These are phyloP conservation scores for Anagyrus pseudococci DNA, from an alignment of 2,888 invertebrate genomes.

Conservation along the genomic window DNA sequence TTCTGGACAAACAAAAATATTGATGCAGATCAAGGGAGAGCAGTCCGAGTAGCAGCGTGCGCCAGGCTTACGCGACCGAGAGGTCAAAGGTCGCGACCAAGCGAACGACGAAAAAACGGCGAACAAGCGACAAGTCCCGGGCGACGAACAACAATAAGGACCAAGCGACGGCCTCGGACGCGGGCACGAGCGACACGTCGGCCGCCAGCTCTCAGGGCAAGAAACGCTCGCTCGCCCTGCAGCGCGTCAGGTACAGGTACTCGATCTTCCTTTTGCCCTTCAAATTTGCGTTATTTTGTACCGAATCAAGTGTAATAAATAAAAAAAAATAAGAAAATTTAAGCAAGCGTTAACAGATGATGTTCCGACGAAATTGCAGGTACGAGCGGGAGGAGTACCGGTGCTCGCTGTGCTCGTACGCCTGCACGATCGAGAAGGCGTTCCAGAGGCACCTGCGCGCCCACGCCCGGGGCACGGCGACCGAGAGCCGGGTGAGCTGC, in stretches of 20 bases:
- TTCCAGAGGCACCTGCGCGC: conserved; percentile 64
- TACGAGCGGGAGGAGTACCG: conserved; percentile 66
- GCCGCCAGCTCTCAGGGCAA: conserved; percentile 49
- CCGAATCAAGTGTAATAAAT: no score
- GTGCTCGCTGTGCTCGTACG: conserved; percentile 65
- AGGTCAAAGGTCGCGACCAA: not conserved
- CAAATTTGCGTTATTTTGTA: no score
- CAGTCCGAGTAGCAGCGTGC: conserved; percentile 24
- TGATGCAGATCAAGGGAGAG: conserved; percentile 37
- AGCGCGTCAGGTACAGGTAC: conserved; percentile 63
- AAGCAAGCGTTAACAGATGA: no score
- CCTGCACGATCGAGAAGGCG: conserved; percentile 67
- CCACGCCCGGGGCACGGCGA: conserved; percentile 60
- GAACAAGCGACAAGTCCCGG: not conserved
- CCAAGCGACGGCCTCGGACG: conserved; percentile 2
- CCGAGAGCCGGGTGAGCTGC: conserved; percentile 63
- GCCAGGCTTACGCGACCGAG: not conserved
- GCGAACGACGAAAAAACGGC: conserved; percentile 16
- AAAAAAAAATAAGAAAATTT: not conserved
- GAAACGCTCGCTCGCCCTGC: conserved; percentile 60
- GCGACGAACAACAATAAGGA: not conserved
- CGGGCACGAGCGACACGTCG: not conserved
- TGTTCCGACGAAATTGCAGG: conserved; percentile 46
- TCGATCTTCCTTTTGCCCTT: conserved; percentile 41
- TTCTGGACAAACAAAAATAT: no score